Conservation (phyloP, 2,113 vertebrate genomes). For the Nibea albiflora region DNA sequence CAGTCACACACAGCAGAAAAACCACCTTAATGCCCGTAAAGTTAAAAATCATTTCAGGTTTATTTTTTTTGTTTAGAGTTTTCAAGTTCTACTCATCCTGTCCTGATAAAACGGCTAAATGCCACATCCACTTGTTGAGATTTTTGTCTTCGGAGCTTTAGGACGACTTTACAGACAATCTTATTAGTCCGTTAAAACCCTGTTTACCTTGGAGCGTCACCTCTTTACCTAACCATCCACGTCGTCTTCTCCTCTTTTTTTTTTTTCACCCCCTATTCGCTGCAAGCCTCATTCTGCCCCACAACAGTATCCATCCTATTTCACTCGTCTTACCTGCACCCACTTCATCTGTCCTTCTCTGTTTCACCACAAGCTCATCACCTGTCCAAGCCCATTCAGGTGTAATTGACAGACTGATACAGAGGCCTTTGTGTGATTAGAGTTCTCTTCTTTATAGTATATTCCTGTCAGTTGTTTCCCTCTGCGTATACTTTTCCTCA, state of each 20-base stretch:
- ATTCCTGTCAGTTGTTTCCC: not conserved
- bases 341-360: conserved; percentile 44
- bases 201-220: conserved; percentile 54
- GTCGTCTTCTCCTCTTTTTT: conserved; percentile 30
- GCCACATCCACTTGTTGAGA: conserved; percentile 61
- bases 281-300: conserved; percentile 74
- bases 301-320: conserved; percentile 76
- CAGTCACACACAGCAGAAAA: not conserved
- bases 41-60: conserved; percentile 1
- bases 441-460: not conserved
- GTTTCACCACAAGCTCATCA: conserved; percentile 51
- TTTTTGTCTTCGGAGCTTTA: conserved; percentile 73
- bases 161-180: conserved; percentile 80
- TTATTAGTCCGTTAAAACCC: conserved; percentile 72
- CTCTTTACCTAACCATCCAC: conserved; percentile 55
- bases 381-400: conserved; percentile 55
- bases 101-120: conserved; percentile 36
- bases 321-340: conserved; percentile 44
- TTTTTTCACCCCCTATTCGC: conserved; percentile 72
- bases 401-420: conserved; percentile 43
- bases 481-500: not conserved
- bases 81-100: not conserved
- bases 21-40: not conserved
- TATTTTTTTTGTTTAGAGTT: not conserved
- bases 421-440: not conserved